Base-by-base conservation (phyloP, 92 coral and sea anemone species). In the Hydrozoanthus gracilis region DNA sequence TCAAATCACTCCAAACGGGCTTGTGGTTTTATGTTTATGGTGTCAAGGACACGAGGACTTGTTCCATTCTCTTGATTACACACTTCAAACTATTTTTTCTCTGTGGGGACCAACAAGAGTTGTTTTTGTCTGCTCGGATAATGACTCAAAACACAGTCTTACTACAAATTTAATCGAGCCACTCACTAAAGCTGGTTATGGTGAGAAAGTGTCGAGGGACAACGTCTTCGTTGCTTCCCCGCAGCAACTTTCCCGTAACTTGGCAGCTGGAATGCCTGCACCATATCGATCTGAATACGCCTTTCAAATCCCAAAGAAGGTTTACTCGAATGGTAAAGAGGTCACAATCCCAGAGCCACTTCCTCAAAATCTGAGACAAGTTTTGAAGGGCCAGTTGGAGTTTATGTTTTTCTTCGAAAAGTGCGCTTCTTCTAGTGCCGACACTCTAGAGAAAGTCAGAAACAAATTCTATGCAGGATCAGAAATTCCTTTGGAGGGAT, bases 281-380 rank as follows among this genome's bases (percentile, higher is more conserved):
- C 98, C 98, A 4, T 94, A 87, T 85, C 88, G 90, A 5, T 86
- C 98, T 6, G 98, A 94, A 64, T 86, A 90, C 74, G 85, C 88
- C 2, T 94, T 92, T 73, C 98, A 88, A 52, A 82, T 92, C 16
- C 98, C 98, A 13, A 88, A 87, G 70, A 92, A 80, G 17, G 18
- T 48, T 54, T 67, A 64, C 54, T 14, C 51, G 27, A 82, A 47
- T 35, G 80, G 71, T 0, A 73, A 66, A 6, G 90, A 86, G 7
- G 84, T 83, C 60, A 93, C 71, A 16, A 49, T 91, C 54, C 96
- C 93, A 7, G 91, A 89, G 11, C 77, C 89, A 1, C 85, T 93
- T 27, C 96, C 96, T 50, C 93, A 93, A 77, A 77, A 87, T 10
- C 83, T 91, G 1, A 71, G 96, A 17, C 96, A 93, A 18, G 89